A percentile compares a stretch with the other conserved stretches of the same genome.
These are phyloP conservation scores for Megastigmus dorsalis DNA, from an alignment of 2,888 invertebrate genomes.

Conservation along the genomic window DNA sequence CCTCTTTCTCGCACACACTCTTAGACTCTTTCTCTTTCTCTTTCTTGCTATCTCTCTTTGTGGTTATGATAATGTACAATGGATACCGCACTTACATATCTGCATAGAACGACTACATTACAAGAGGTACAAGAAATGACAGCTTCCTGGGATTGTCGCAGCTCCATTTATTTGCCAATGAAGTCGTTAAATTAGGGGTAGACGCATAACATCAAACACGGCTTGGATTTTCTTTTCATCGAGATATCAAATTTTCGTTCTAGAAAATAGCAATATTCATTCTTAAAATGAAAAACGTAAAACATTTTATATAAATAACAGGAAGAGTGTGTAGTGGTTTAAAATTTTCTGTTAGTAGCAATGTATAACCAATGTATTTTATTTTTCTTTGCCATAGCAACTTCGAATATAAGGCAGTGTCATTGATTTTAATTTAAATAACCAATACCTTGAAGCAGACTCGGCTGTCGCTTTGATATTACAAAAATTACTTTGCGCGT, in stretches of 20 bases:
- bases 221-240: conserved; percentile 3
- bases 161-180: conserved; percentile 40
- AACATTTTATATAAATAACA: no score
- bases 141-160: conserved; percentile 48
- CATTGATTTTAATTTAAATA: conserved; percentile 9
- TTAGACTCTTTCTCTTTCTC: conserved; percentile 4
- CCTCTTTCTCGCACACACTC: neutral
- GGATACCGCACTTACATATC: conserved; percentile 25
- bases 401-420: conserved; percentile 7
- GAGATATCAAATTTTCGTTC: neutral
- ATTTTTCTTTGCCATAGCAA: neutral
- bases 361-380: no score
- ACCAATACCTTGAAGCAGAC: conserved; percentile 11
- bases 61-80: conserved; percentile 47
- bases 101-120: conserved; percentile 39
- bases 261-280: neutral
- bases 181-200: conserved; percentile 19
- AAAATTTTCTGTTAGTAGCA: no score
- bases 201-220: neutral
- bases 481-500: conserved; percentile 12
- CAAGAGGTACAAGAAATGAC: conserved; percentile 44
- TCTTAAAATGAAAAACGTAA: conserved; percentile 10
- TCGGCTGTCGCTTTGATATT: conserved; percentile 18
- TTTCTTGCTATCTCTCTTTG: conserved; percentile 8
- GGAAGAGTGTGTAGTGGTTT: no score